phyloP scores from a whole-genome alignment of 2,113 vertebrate species.

The Bubalus kerabau region DNA sequence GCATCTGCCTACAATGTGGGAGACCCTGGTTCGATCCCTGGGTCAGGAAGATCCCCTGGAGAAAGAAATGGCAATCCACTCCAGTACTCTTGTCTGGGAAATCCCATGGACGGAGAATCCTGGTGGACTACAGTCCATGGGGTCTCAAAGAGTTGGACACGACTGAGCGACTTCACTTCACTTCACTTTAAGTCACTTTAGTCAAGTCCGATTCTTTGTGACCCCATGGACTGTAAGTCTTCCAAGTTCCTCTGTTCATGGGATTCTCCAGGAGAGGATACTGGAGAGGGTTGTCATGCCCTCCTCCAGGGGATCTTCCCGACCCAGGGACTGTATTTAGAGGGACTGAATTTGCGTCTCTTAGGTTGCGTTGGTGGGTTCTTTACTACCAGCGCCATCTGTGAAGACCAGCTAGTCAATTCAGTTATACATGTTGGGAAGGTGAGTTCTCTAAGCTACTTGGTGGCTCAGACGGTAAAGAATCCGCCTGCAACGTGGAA shows the following conservation, averaged over 20 bases:
- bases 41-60: background rate
- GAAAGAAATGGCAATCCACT: background rate
- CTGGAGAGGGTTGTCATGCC: background rate
- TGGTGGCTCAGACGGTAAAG: background rate
- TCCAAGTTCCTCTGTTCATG: background rate
- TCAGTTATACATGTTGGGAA: background rate
- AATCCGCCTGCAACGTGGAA: background rate
- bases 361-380: background rate
- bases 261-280: background rate
- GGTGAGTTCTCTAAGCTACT: background rate
- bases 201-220: fast-evolving
- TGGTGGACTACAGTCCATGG: too few relatives aligned
- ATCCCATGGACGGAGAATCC: background rate
- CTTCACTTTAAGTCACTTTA: background rate
- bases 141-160: too few relatives aligned
- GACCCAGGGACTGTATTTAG: fast-evolving
- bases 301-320: background rate
- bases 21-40: background rate
- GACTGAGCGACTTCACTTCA: background rate
- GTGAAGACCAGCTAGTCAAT: background rate
- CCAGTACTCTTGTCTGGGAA: background rate
- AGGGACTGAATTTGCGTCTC: background rate
- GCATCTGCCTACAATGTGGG: background rate
- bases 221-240: background rate
- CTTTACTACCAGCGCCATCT: background rate